A percentile compares a stretch with the other conserved stretches of the same genome.
Conservation (phyloP, 2,113 vertebrate genomes). For the Lophura nycthemera region DNA sequence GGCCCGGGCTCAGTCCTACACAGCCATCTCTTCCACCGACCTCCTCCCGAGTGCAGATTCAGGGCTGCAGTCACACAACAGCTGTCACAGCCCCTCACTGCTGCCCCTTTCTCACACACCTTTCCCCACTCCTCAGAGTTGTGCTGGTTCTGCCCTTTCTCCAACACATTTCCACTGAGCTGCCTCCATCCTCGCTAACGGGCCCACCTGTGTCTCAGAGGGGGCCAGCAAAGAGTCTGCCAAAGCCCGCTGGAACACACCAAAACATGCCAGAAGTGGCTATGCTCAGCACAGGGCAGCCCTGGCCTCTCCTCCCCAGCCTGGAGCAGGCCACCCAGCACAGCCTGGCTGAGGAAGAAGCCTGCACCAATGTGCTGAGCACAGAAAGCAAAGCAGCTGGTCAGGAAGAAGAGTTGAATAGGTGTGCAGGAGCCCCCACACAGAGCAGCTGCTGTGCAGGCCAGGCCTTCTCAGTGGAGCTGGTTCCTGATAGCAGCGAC, state of each 20-base stretch:
- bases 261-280: fast-evolving
- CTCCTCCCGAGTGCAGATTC: no score
- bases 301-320: not conserved
- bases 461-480: not conserved
- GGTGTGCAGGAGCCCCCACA: fast-evolving
- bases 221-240: not conserved
- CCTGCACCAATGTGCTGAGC: not conserved
- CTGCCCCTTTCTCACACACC: no score
- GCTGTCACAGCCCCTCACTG: not conserved
- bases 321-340: not conserved
- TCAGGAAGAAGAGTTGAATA: not conserved
- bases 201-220: not conserved
- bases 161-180: not conserved
- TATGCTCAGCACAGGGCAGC: fast-evolving
- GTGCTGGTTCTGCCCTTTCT: not conserved
- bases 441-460: not conserved
- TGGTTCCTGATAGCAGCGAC: not conserved
- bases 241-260: not conserved
- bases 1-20: not conserved
- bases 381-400: fast-evolving
- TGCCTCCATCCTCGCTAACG: not conserved
- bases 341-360: not conserved
- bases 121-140: not conserved
- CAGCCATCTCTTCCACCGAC: no score
- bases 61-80: no score